A percentile compares a stretch with the other conserved stretches of the same genome.
These are phyloP conservation scores for Lucinisca nassula DNA, from an alignment of 2,888 invertebrate species.

Conservation along the genomic window DNA sequence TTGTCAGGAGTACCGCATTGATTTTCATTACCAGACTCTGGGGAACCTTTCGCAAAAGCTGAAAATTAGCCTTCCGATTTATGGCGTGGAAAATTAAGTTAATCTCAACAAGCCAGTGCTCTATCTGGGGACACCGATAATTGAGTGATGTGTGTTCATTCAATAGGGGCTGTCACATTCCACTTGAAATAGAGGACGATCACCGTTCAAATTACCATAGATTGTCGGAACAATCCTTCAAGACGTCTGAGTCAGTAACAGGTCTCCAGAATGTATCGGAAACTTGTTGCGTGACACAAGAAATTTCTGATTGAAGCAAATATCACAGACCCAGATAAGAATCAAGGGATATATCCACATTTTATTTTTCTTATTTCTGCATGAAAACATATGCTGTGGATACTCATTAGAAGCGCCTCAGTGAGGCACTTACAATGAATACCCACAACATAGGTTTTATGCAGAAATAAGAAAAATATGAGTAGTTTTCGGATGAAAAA, in stretches of 20 bases:
- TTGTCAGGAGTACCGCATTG: slow-evolving; percentile 1
- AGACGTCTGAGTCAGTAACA: slow-evolving; percentile 10
- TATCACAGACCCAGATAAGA: no score
- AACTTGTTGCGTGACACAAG: slow-evolving; percentile 4
- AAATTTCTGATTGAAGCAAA: background rate
- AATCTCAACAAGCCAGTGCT: slow-evolving; percentile 8
- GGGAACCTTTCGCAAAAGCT: background rate
- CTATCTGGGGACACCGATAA: background rate
- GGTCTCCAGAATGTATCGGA: background rate
- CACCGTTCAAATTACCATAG: slow-evolving; percentile 3
- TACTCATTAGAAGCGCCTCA: no score
- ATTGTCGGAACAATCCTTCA: slow-evolving; percentile 13
- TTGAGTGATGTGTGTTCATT: slow-evolving; percentile 16
- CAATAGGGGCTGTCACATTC: slow-evolving; percentile 11
- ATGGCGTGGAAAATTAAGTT: slow-evolving; percentile 31
- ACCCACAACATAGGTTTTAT: no score
- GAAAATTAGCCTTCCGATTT: slow-evolving; percentile 16
- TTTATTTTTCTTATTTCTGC: no score
- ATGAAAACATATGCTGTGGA: no score
- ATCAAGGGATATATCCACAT: no score
- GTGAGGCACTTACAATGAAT: no score
- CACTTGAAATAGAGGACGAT: background rate
- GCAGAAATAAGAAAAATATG: no score
- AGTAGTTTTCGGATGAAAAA: no score
- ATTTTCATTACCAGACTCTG: slow-evolving; percentile 16